Base-by-base conservation (phyloP, 2,797 vertebrate species). In the Catharus ustulatus region DNA sequence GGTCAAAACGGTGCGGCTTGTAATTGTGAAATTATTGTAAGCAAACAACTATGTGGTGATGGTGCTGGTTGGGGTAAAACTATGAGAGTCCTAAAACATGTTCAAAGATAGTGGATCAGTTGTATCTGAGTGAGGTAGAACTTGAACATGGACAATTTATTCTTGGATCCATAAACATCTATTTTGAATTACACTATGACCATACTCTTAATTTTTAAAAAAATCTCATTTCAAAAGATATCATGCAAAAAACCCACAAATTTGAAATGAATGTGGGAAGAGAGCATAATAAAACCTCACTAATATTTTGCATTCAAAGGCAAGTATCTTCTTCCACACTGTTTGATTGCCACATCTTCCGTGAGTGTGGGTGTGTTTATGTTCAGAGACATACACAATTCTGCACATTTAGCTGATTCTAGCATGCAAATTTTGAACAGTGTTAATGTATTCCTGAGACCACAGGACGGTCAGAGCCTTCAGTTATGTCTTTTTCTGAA, bases 271-370 rank as follows among this genome's bases (percentile, higher is more conserved):
- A 26, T 3, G 7, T n/a, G 23, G 12, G 27, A 80, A 79, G 81
- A 84, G 79, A 45, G 0, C 7, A 7, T 9, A 21, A 52, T 32
- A 49, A 54, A 46, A 2, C 0, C 1, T 13, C 4, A 11, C 3
- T 17, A 38, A 43, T 5, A 55, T 34, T 79, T 63, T 85, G 1
- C 4, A 34, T 76, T 74, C 13, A 59, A 62, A 63, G 24, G 20
- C 8, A 74, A 13, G 32, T 46, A 13, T 13, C 4, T 55, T 86
- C 32, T 10, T 68, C 13, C 11, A 36, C 3, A 34, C 3, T 0
- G 36, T n/a, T 85, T 79, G 22, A 36, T 71, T 63, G 4, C 3
- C 63, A 24, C 20, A 40, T 6, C 9, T 64, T 73, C 42, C 20
- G 26, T 3, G 11, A 22, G 24, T 69, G 15, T 6, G 12, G 26